Evolutionary conservation across 2,797 vertebrate genomes (phyloP).

Genomic region (Macropodus opercularis): DNA sequence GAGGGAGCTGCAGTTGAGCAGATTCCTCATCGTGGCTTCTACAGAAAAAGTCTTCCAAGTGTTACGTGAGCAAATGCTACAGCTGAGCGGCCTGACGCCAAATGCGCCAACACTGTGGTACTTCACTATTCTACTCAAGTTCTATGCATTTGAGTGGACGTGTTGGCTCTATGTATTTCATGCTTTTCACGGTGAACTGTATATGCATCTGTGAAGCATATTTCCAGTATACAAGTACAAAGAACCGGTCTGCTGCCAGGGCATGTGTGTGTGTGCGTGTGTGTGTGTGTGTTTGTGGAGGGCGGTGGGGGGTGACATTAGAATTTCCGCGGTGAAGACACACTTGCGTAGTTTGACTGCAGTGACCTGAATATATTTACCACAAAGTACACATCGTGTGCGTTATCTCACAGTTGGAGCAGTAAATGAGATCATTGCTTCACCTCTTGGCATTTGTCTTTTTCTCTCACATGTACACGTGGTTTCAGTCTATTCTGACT

Average conservation of each 20-base stretch:
- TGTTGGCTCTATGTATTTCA: background rate
- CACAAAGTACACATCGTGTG: constrained; percentile 27
- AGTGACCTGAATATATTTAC: constrained; percentile 41
- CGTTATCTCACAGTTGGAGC: constrained; percentile 37
- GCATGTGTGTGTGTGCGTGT: constrained; percentile 6
- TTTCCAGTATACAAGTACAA: constrained; percentile 31
- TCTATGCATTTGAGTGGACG: background rate
- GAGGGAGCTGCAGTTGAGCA: constrained; percentile 66
- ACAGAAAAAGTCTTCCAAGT: background rate
- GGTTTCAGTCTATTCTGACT: constrained; percentile 18
- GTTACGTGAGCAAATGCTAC: background rate
- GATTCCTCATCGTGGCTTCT: constrained; percentile 25
- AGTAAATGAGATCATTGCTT: constrained; percentile 40
- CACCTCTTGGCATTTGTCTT: background rate
- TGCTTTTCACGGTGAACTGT: background rate
- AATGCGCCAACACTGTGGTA: background rate
- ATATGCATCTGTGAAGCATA: constrained; percentile 38
- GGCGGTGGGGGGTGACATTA: too few relatives aligned
- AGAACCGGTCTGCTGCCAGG: background rate
- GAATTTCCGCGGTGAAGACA: too few relatives aligned
- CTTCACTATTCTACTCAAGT: constrained; percentile 1
- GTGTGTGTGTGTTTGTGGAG: background rate
- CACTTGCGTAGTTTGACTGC: constrained; percentile 14
- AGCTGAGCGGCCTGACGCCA: background rate
- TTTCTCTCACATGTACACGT: constrained; percentile 2